Evolutionary conservation across 1,140 invertebrate genomes (phyloP).

Genomic region (Carcinoscorpius rotundicauda): DNA sequence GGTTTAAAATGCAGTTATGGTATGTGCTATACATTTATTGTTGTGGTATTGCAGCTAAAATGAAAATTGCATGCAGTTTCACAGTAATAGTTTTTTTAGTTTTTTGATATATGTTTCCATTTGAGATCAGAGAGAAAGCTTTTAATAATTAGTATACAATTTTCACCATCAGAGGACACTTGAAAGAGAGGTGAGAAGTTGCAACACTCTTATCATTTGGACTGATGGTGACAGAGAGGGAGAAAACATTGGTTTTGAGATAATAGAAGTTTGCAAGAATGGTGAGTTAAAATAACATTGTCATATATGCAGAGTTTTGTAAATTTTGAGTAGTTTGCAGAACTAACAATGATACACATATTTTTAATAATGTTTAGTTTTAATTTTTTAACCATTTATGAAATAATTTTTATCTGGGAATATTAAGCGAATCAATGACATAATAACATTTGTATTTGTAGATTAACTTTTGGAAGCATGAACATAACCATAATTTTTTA

Average conservation of each 20-base stretch:
- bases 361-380: no score
- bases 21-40: no score
- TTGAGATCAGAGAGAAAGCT: no score
- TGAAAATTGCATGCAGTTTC: no score
- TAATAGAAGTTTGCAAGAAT: conserved; percentile 75
- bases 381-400: not conserved
- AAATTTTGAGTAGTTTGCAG: not conserved
- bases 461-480: not conserved
- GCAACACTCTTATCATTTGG: conserved; percentile 85
- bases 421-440: no score
- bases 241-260: conserved; percentile 98
- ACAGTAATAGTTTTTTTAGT: no score
- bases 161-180: conserved; percentile 49
- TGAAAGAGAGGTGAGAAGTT: conserved; percentile 63
- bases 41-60: no score
- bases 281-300: conserved; percentile 24
- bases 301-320: not conserved
- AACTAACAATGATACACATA: not conserved
- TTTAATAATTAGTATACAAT: no score
- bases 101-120: no score
- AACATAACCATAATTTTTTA: not conserved
- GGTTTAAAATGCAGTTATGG: no score
- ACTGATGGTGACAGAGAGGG: conserved; percentile 99
- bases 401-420: no score
- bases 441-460: no score